Conservation (phyloP, 2,113 vertebrate genomes). For the Perca flavescens region DNA sequence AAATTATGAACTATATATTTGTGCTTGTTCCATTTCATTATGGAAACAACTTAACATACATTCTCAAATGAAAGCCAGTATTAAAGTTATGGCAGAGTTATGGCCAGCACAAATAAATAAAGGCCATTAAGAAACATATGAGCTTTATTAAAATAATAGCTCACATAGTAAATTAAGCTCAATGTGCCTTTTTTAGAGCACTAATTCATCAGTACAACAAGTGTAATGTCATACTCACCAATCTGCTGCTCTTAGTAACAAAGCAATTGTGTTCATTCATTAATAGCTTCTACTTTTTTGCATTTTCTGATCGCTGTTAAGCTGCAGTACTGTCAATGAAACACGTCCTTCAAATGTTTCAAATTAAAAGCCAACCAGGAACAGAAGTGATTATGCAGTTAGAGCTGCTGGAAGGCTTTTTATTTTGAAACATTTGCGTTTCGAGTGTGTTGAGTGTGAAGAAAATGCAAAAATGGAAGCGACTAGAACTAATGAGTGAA, state of each 20-base stretch:
- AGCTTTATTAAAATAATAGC: neutral
- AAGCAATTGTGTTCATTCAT: too few species aligned
- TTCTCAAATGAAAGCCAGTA: neutral
- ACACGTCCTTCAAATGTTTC: neutral
- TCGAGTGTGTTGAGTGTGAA: neutral
- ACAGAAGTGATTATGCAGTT: neutral
- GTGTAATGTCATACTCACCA: neutral
- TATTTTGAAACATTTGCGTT: neutral
- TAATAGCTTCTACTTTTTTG: neutral
- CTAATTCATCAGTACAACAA: neutral
- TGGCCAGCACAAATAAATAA: neutral
- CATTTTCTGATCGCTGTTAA: neutral
- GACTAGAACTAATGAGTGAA: neutral
- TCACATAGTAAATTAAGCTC: neutral
- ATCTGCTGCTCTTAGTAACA: neutral
- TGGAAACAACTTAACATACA: neutral
- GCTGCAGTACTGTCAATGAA: neutral
- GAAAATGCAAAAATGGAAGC: neutral
- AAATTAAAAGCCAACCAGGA: neutral
- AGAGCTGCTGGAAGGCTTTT: neutral
- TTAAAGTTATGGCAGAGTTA: neutral
- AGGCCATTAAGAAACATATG: neutral
- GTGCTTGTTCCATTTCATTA: neutral
- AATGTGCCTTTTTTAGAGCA: neutral
- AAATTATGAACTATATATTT: neutral